Conservation (phyloP, 2,113 vertebrate genomes). For the Puntigrus tetrazona region DNA sequence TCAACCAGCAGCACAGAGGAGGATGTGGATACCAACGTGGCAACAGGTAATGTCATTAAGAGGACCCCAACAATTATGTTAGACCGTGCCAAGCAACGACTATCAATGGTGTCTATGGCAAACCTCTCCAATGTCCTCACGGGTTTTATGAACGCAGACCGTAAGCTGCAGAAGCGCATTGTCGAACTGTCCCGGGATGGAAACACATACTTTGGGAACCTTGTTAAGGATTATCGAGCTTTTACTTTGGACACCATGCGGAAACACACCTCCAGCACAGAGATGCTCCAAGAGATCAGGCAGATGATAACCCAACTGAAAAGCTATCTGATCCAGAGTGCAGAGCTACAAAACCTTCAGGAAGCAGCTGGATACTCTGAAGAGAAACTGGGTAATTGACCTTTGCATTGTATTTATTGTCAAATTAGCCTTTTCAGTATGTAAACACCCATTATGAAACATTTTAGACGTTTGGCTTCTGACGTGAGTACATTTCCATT, state of each 20-base stretch:
- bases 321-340: constrained; percentile 94
- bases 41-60: constrained; percentile 64
- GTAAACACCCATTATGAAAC: background rate
- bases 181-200: constrained; percentile 90
- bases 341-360: constrained; percentile 83
- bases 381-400: constrained; percentile 79
- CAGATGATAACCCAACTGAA: constrained; percentile 98
- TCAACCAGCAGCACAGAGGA: constrained; percentile 94
- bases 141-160: constrained; percentile 85
- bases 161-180: constrained; percentile 89
- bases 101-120: constrained; percentile 85
- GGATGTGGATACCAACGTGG: constrained; percentile 72
- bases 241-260: constrained; percentile 93
- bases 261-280: constrained; percentile 87
- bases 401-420: background rate
- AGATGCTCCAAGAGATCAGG: constrained; percentile 95
- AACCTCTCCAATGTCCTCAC: constrained; percentile 82
- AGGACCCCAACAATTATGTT: constrained; percentile 84
- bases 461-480: background rate
- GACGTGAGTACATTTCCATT: background rate
- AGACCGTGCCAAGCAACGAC: constrained; percentile 83
- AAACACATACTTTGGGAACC: constrained; percentile 89
- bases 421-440: background rate
- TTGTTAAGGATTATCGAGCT: constrained; percentile 88
- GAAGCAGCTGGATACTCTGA: constrained; percentile 77